phyloP scores from a whole-genome alignment of 1,140 invertebrate species.

The Papilio glaucus region DNA sequence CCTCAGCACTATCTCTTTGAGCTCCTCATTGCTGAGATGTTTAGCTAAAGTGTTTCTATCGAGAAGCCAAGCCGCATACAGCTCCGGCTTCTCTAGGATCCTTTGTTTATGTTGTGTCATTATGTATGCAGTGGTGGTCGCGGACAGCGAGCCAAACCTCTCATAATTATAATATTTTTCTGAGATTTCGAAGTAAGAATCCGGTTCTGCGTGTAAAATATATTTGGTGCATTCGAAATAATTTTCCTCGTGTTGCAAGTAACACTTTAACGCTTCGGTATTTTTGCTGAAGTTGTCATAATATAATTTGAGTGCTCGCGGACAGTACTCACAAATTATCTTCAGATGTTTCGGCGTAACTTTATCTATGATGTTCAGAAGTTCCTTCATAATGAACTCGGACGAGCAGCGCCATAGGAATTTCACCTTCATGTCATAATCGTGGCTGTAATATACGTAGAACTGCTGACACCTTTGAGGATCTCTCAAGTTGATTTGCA shows the following conservation, averaged over 20 bases:
- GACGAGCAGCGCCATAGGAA: slow-evolving; percentile 56
- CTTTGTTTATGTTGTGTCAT: slow-evolving; percentile 54
- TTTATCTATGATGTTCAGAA: slow-evolving; percentile 51
- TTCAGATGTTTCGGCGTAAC: slow-evolving; percentile 55
- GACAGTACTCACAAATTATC: slow-evolving; percentile 54
- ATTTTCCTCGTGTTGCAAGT: slow-evolving; percentile 44
- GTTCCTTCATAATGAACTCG: slow-evolving; percentile 53
- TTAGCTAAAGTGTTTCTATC: slow-evolving; percentile 51
- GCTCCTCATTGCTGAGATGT: slow-evolving; percentile 50
- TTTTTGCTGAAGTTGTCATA: slow-evolving; percentile 53
- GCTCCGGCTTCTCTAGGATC: slow-evolving; percentile 53
- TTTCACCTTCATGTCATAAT: slow-evolving; percentile 56
- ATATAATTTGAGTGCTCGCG: slow-evolving; percentile 48
- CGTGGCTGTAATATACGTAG: slow-evolving; percentile 58
- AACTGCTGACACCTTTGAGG: slow-evolving; percentile 55
- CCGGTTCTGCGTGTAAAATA: slow-evolving; percentile 54
- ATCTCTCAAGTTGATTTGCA: slow-evolving; percentile 56
- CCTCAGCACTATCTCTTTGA: slow-evolving; percentile 50
- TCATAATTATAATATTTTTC: slow-evolving; percentile 57
- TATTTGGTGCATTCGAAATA: slow-evolving; percentile 55
- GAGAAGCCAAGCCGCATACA: slow-evolving; percentile 57
- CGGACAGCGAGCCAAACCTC: slow-evolving; percentile 42
- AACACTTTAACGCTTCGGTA: slow-evolving; percentile 41
- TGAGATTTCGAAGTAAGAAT: slow-evolving; percentile 57
- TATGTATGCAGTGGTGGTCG: slow-evolving; percentile 50